Evolutionary conservation across 2,113 vertebrate genomes (phyloP), one percentile per base, ranked within the genome.

Genomic region (Hippocampus abdominalis): DNA sequence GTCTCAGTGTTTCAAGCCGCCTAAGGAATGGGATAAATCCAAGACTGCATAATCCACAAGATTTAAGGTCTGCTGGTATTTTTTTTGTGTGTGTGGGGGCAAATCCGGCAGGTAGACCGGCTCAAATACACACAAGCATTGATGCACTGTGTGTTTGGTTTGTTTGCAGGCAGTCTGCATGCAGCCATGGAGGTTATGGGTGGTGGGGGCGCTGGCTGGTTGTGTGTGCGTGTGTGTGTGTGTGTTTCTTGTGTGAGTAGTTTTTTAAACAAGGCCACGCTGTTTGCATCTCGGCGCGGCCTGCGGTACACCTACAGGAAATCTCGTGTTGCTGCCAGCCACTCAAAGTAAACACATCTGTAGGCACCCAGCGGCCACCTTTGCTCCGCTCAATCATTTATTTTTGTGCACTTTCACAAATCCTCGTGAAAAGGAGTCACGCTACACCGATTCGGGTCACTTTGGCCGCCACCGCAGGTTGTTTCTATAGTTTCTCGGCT

Each of bases 291-390:
- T 84, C 56, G 62, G 21, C 65, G 60, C 76, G 74, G 87, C 84
- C 82, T 46, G 6, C 78, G 74, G 77, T 57, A 74, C 78, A 84
- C 82, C 67, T 87, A 82, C 79, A 90, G 90, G 89, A 91, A 91
- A 88, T 89, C 88, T 90, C 84, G 70, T 81, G 83, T 90, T 90
- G 82, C 89, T 88, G 87, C 86, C 85, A 86, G 86, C 81, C 74
- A 74, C 70, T 82, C 81, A 89, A 84, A 86, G 86, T 86, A 89
- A 90, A 89, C 90, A 89, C 74, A 79, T 81, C 80, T 79, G 74
- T 48, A 87, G 85, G 82, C 84, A 77, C 84, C 62, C 21, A 73
- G 77, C 11, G 82, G 81, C 77, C 77, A 85, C 84, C 82, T 51
- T 72, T 48, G 56, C 66, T 73, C 71, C 69, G 73, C 71, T 69